A percentile compares a stretch with the other conserved stretches of the same genome.
Conservation (phyloP, 1,140 invertebrate species). For the Pseudomyrmex dendroicus region DNA sequence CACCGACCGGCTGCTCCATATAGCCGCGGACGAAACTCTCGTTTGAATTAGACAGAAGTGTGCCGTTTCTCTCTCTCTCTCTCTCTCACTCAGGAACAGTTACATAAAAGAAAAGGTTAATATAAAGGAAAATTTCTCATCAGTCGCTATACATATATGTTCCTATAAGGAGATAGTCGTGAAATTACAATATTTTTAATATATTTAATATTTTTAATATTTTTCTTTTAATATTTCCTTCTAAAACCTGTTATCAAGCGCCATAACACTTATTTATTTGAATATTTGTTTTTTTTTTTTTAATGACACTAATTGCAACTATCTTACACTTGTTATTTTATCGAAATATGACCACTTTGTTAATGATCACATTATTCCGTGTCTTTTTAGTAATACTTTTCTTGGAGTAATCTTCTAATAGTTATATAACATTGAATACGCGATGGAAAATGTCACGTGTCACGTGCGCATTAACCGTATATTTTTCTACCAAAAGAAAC, state of each 20-base stretch:
- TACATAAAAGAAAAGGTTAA: too few relatives aligned
- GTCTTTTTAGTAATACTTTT: not conserved
- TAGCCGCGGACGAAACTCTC: slow-evolving; percentile 56
- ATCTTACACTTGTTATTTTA: not conserved
- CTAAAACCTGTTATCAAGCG: too few relatives aligned
- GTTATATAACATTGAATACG: slow-evolving; percentile 5
- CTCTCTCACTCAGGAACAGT: not conserved
- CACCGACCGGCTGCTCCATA: slow-evolving; percentile 70
- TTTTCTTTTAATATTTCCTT: too few relatives aligned
- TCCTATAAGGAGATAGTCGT: slow-evolving; percentile 4
- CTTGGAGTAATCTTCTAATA: not conserved
- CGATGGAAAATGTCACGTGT: not conserved
- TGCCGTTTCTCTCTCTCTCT: slow-evolving; percentile 23
- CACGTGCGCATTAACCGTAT: not conserved
- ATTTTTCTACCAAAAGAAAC: not conserved
- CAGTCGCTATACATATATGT: not conserved
- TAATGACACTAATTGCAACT: not conserved
- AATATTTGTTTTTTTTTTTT: slow-evolving; percentile 17
- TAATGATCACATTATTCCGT: not conserved
- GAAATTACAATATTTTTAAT: slow-evolving; percentile 7
- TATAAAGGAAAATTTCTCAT: slow-evolving; percentile 40
- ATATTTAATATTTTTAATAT: too few relatives aligned
- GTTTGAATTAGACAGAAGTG: slow-evolving; percentile 64
- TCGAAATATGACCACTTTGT: not conserved
- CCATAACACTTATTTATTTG: not conserved